These are phyloP conservation scores for Tachuris rubrigastra DNA, from an alignment of 2,113 vertebrate genomes.

Conservation along the genomic window DNA sequence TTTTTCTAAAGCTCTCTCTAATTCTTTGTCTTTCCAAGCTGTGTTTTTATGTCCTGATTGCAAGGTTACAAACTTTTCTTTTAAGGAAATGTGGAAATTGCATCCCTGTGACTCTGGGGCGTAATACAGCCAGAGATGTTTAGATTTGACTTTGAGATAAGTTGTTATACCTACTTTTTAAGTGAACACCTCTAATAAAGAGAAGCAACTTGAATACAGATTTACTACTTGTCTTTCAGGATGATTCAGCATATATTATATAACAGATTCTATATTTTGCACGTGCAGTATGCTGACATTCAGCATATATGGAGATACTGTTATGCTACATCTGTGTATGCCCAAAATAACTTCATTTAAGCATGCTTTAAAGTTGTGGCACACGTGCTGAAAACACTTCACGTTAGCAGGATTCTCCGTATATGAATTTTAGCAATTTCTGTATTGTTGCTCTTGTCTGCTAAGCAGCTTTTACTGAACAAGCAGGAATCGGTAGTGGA, in stretches of 20 bases:
- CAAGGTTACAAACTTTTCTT: not conserved
- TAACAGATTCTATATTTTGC: not conserved
- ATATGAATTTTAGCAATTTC: not conserved
- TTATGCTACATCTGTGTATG: not conserved
- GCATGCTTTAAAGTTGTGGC: not conserved
- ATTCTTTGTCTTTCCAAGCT: not conserved
- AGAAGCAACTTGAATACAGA: not conserved
- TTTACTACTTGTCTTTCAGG: not conserved
- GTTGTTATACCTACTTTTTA: not conserved
- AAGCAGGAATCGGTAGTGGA: not conserved
- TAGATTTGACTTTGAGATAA: not conserved
- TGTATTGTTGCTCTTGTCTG: not conserved
- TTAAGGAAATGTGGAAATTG: not conserved
- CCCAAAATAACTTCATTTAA: slow-evolving; percentile 17
- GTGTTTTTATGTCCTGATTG: not conserved
- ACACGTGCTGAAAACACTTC: not conserved
- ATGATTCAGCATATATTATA: not conserved
- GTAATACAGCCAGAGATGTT: not conserved
- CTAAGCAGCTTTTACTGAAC: not conserved
- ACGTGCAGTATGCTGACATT: not conserved
- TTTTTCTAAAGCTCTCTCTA: not conserved
- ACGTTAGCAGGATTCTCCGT: not conserved
- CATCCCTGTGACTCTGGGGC: not conserved
- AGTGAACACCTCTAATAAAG: not conserved
- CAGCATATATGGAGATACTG: not conserved